Evolutionary conservation across 2,888 invertebrate species (phyloP).

Genomic region (Macaria notata): DNA sequence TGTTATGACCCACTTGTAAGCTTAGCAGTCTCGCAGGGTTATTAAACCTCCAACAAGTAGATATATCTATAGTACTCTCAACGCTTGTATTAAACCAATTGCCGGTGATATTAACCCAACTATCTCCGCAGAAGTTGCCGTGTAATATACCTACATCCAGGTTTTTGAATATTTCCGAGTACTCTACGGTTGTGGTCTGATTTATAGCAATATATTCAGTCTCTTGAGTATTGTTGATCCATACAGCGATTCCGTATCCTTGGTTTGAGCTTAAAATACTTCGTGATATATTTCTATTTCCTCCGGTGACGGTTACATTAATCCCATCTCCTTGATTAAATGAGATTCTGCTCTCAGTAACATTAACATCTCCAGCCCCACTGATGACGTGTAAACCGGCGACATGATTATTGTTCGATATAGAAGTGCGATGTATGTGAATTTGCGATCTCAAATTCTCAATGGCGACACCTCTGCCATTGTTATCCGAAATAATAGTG

Average conservation of each 20-base stretch:
- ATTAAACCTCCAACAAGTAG: constrained; percentile 89
- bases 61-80: constrained; percentile 90
- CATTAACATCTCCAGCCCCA: constrained; percentile 96
- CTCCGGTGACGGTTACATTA: constrained; percentile 97
- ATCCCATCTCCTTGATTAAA: constrained; percentile 97
- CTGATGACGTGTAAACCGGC: constrained; percentile 95
- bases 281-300: constrained; percentile 94
- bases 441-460: constrained; percentile 95
- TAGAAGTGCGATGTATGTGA: constrained; percentile 91
- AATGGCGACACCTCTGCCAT: constrained; percentile 96
- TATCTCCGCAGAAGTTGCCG: constrained; percentile 95
- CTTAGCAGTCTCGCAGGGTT: constrained; percentile 76
- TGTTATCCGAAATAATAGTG: constrained; percentile 93
- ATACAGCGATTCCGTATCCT: constrained; percentile 94
- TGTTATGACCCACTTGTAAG: constrained; percentile 93
- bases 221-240: constrained; percentile 92
- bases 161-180: constrained; percentile 93
- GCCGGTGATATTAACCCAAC: constrained; percentile 95
- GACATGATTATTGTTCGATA: constrained; percentile 93
- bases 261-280: constrained; percentile 93
- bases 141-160: constrained; percentile 93
- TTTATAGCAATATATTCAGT: constrained; percentile 90
- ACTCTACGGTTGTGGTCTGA: constrained; percentile 93
- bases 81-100: constrained; percentile 92
- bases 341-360: constrained; percentile 94